These are phyloP conservation scores for Solenopsis fugax DNA, from an alignment of 1,140 invertebrate genomes.

Conservation along the genomic window DNA sequence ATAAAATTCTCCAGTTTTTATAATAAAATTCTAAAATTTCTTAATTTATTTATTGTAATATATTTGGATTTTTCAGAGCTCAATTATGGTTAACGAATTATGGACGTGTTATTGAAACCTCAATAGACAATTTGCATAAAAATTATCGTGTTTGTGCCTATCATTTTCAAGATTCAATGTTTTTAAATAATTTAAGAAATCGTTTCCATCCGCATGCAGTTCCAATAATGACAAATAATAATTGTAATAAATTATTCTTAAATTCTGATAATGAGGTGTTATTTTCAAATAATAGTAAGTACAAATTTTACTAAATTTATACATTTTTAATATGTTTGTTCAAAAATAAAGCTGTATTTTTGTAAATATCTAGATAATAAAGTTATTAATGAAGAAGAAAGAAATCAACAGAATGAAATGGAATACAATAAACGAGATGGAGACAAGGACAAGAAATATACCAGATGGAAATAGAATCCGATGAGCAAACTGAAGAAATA, in stretches of 20 bases:
- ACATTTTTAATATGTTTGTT: background rate
- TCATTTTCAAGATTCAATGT: background rate
- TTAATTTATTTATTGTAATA: background rate
- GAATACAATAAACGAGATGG: no score
- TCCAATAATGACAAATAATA: background rate
- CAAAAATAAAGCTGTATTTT: background rate
- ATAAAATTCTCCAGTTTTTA: no score
- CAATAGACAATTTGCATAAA: background rate
- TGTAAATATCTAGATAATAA: background rate
- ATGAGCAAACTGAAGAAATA: background rate
- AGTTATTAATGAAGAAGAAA: background rate
- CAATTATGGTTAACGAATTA: constrained; percentile 1
- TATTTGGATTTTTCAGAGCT: background rate
- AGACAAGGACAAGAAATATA: background rate
- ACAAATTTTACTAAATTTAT: background rate
- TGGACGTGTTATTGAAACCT: background rate
- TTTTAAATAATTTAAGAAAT: constrained; percentile 20
- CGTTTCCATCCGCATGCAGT: background rate
- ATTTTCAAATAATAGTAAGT: background rate
- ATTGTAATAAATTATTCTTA: background rate
- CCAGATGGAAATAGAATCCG: background rate
- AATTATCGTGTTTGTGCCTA: background rate
- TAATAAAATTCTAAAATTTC: no score
- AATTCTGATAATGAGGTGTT: background rate
- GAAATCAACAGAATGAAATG: no score